These are phyloP conservation scores for Fukomys damarensis DNA, from an alignment of 2,113 vertebrate species.

Conservation along the genomic window DNA sequence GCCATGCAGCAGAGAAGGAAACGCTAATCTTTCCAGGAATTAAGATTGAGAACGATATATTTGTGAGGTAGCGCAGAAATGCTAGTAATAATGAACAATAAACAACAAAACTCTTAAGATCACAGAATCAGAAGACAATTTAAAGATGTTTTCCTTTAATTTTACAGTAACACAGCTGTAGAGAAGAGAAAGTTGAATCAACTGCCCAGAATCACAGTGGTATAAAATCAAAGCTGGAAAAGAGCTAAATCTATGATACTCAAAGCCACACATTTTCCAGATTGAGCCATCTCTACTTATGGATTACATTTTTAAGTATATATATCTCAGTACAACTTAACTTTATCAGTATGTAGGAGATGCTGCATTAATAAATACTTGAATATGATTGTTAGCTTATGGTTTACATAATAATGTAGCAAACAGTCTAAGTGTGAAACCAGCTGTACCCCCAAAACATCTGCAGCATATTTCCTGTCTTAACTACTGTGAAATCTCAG, in stretches of 20 bases:
- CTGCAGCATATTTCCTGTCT: background rate
- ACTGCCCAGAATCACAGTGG: background rate
- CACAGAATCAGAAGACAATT: background rate
- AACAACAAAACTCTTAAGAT: background rate
- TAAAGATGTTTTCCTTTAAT: background rate
- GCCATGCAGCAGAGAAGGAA: background rate
- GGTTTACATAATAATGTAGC: background rate
- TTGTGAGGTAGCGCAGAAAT: background rate
- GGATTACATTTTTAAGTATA: background rate
- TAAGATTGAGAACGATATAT: background rate
- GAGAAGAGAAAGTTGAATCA: background rate
- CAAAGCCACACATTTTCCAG: background rate
- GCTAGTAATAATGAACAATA: background rate
- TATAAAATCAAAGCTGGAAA: background rate
- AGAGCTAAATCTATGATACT: background rate
- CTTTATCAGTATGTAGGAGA: constrained; percentile 15
- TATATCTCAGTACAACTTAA: background rate
- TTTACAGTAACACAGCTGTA: background rate
- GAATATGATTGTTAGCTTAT: background rate
- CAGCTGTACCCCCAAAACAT: background rate
- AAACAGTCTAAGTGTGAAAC: background rate
- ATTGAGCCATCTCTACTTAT: background rate
- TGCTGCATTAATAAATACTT: background rate
- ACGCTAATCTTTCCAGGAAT: background rate
- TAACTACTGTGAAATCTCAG: background rate